A percentile compares a stretch with the other conserved stretches of the same genome.
These are phyloP conservation scores for Eugnorisma glareosa DNA, from an alignment of 2,888 invertebrate species.

Conservation along the genomic window DNA sequence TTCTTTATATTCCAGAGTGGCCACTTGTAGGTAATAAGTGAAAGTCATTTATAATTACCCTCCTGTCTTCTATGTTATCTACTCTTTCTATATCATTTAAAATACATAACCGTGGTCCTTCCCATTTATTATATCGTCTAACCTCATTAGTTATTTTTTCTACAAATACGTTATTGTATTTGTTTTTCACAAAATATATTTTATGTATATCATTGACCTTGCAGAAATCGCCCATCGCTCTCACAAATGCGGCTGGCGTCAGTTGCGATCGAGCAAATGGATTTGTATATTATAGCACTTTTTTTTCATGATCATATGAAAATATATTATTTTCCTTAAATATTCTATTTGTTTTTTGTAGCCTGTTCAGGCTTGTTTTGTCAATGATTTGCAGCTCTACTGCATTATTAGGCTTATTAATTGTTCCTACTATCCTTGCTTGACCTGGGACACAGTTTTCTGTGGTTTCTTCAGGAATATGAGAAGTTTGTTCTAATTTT, in stretches of 20 bases:
- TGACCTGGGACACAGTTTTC: too few species aligned
- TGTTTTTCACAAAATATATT: neutral
- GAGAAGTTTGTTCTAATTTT: too few species aligned
- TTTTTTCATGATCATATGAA: constrained; percentile 48
- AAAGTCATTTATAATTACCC: neutral
- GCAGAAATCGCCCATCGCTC: constrained; percentile 10
- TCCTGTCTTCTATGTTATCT: constrained; percentile 7
- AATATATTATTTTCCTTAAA: neutral
- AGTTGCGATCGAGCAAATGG: constrained; percentile 61
- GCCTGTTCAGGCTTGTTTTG: constrained; percentile 59
- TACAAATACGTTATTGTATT: neutral
- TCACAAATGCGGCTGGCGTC: constrained; percentile 18
- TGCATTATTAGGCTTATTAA: too few species aligned
- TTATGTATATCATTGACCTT: neutral
- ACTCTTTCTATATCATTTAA: constrained; percentile 1
- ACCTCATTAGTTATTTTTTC: neutral
- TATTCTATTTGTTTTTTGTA: constrained; percentile 6
- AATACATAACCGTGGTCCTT: neutral
- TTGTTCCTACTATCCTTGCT: too few species aligned
- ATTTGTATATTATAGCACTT: constrained; percentile 69
- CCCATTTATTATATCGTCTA: constrained; percentile 1
- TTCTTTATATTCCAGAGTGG: neutral
- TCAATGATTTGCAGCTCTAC: neutral
- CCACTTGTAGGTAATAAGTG: too few species aligned
- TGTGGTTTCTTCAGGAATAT: too few species aligned